phyloP scores from a whole-genome alignment of 2,113 vertebrate genomes.

The pig (Sus scrofa) region T2T-Sscrofa CM000824.6:146846001-146846500 shows the following conservation, averaged over 20 bases:
- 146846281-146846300: background rate
- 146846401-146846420: too few species aligned
- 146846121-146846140: background rate
- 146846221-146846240: background rate
- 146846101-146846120: background rate
- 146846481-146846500: background rate
- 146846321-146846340: background rate
- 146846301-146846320: background rate
- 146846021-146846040: background rate
- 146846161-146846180: background rate
- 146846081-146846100: background rate
- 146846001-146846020: background rate
- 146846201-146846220: background rate
- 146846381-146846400: background rate
- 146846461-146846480: background rate
- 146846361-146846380: background rate
- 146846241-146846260: background rate
- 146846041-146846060: background rate
- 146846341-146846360: background rate
- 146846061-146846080: background rate
- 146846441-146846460: background rate
- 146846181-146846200: background rate
- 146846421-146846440: background rate
- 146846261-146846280: background rate
- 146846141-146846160: background rate